Evolutionary conservation across 2,113 vertebrate species (phyloP), one percentile per base, ranked within the genome.

Genomic region (Pardalotus punctatus): DNA sequence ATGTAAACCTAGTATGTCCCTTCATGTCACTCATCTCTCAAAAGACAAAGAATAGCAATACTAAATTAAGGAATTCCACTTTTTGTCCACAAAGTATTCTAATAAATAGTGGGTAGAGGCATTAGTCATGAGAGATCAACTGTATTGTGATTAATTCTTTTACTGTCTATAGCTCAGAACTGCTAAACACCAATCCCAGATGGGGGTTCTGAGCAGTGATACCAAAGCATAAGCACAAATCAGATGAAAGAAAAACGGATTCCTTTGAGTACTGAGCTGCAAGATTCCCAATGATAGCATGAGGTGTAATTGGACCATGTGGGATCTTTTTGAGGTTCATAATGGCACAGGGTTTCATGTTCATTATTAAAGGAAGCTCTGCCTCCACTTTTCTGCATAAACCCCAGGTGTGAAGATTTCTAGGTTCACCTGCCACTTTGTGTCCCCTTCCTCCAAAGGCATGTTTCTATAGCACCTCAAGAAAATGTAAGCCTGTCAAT

Each of bases 1-100:
- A 1, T 13, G 12, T 28, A 42, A 88, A 31, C 4, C 7, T 33
- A 11, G 5, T 40, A 23, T 24, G 9, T 1, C 2, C 2, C 64
- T 79, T 53, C 20, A 29, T 22, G 43, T 22, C 0, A 0, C 57
- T 69, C 2, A 14, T 82, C 24, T 74, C 38, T 43, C 14, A 38
- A 73, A 81, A 64, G 5, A 38, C 24, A 11, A 27, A 22, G n/a
- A 78, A 43, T 3, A 58, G 8, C 12, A 76, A 47, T 42, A 79
- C 28, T 36, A 42, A 60, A 60, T 27, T 36, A 24, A 76, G 51
- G 6, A 81, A 66, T 43, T 91, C 17, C 17, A 62, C 9, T 35
- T 77, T 81, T 67, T 21, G 23, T 40, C 18, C 7, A 22, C 31
- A 35, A 77, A 72, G 4, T n/a, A 31, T 21, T 76, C 28, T 16